phyloP scores from a whole-genome alignment of 2,888 invertebrate species.

The Macrosiphum euphorbiae region DNA sequence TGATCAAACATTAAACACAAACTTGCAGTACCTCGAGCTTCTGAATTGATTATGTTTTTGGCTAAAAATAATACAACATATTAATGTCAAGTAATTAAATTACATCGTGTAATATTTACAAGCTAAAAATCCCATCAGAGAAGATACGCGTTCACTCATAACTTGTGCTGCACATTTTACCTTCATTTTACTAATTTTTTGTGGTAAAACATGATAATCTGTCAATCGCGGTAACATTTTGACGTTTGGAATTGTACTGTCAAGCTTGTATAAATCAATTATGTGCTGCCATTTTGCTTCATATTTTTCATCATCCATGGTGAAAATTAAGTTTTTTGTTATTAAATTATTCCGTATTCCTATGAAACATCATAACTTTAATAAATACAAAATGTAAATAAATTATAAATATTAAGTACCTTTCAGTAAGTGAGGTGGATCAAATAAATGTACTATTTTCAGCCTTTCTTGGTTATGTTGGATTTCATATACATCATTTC shows the following conservation, averaged over 20 bases:
- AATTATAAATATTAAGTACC: neutral
- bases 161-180: no score
- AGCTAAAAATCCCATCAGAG: no score
- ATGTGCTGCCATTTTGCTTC: neutral
- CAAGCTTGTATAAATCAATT: neutral
- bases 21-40: conserved; percentile 2
- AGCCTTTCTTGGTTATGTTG: no score
- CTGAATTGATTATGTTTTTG: neutral
- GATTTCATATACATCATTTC: no score
- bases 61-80: no score
- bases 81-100: no score
- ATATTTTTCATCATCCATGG: neutral
- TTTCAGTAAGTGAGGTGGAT: neutral
- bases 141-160: no score
- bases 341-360: conserved; percentile 24
- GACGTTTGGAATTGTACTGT: no score
- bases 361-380: neutral
- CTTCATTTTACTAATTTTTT: no score
- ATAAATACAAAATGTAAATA: neutral
- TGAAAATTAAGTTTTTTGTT: conserved; percentile 12
- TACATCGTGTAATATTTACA: no score
- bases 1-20: neutral
- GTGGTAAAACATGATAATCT: no score
- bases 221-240: no score
- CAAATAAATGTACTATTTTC: neutral